Percentiles rank a stretch among this genome's conserved stretches.
Conservation (phyloP, 2,113 vertebrate species). For the Aplodontia rufa region DNA sequence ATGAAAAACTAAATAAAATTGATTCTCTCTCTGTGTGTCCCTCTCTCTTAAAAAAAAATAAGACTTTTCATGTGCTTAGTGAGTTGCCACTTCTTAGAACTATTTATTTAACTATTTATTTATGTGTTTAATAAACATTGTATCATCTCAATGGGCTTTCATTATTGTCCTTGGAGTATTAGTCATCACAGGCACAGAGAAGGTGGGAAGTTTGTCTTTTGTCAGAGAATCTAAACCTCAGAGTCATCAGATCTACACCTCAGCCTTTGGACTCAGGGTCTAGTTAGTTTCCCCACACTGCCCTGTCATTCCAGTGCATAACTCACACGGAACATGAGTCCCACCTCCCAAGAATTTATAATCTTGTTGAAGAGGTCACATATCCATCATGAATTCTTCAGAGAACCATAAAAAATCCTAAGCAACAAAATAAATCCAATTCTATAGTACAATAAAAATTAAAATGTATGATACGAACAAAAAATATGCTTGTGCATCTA, state of each 20-base stretch:
- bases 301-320: background rate
- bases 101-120: background rate
- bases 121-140: background rate
- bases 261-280: background rate
- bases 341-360: background rate
- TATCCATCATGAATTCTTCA: background rate
- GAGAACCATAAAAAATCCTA: background rate
- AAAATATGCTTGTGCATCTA: background rate
- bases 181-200: background rate
- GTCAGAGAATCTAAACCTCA: background rate
- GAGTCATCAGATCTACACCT: background rate
- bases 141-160: background rate
- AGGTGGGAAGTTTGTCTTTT: background rate
- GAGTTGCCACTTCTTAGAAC: background rate
- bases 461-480: background rate
- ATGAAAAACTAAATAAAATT: too few relatives aligned
- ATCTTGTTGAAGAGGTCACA: background rate
- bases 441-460: background rate
- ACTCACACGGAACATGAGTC: background rate
- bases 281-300: background rate
- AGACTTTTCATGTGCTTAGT: background rate
- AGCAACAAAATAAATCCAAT: background rate
- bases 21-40: too few relatives aligned
- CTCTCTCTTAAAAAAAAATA: too few relatives aligned
- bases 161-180: background rate